Conservation (phyloP, 2,113 vertebrate species). For the Centrocercus urophasianus region DNA sequence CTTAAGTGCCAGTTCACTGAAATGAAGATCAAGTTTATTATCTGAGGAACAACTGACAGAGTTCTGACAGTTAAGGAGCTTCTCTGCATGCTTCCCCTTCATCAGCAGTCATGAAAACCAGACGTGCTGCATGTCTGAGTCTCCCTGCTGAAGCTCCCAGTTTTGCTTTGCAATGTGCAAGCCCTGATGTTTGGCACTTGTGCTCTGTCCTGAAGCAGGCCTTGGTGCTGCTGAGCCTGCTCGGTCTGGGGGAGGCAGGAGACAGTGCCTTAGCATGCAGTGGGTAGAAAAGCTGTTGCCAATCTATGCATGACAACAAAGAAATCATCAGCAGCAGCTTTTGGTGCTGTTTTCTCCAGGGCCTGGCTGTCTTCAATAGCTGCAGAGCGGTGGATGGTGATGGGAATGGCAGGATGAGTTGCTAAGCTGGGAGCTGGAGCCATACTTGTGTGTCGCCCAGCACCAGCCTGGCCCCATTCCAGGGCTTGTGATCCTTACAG, state of each 20-base stretch:
- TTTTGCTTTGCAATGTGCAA: background rate
- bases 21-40: background rate
- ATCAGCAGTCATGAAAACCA: background rate
- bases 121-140: rapidly evolving
- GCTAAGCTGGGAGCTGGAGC: conserved; percentile 6
- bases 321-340: background rate
- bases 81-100: background rate
- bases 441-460: background rate
- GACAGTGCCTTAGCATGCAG: background rate
- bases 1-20: background rate
- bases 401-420: background rate
- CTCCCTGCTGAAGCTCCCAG: background rate
- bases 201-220: background rate
- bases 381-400: rapidly evolving
- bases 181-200: background rate
- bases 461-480: background rate
- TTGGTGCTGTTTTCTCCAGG: background rate
- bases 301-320: background rate
- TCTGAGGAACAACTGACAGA: background rate
- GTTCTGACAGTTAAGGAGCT: background rate
- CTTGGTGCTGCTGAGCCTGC: background rate
- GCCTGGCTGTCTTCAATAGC: background rate
- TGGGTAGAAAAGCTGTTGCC: background rate
- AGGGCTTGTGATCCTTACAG: conserved; percentile 29
- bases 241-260: background rate